Percentiles rank a stretch among this genome's conserved stretches.
phyloP scores from a whole-genome alignment of 2,888 invertebrate species.

The Fragum sueziense region DNA sequence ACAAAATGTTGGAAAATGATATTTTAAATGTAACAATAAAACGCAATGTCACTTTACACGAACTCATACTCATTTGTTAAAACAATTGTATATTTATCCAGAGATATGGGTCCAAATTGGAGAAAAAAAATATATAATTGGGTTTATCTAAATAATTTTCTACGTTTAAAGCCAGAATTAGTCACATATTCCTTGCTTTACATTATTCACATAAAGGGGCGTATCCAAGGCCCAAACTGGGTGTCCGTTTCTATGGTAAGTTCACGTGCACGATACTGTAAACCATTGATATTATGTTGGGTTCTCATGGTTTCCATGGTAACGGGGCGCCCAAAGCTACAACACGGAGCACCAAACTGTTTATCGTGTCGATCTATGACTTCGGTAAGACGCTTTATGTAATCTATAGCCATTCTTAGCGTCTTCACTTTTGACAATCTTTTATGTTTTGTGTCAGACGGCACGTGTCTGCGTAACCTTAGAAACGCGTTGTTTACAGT shows the following conservation, averaged over 20 bases:
- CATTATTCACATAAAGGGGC: conserved; percentile 1
- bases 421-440: conserved; percentile 87
- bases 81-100: no score
- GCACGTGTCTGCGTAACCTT: conserved; percentile 85
- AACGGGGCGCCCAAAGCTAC: conserved; percentile 53
- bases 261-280: conserved; percentile 38
- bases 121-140: no score
- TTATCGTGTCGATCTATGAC: conserved; percentile 80
- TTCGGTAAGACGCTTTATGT: conserved; percentile 85
- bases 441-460: conserved; percentile 84
- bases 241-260: conserved; percentile 31
- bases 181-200: no score
- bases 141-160: no score
- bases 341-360: conserved; percentile 52
- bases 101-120: no score
- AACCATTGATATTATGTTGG: conserved; percentile 18
- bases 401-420: conserved; percentile 85
- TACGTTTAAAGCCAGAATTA: no score
- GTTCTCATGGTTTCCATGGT: conserved; percentile 45
- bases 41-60: no score
- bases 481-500: conserved; percentile 87
- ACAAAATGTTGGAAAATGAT: no score
- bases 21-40: no score
- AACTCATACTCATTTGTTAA: no score
- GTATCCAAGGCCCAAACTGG: conserved; percentile 40